Percentiles rank a stretch among this genome's conserved stretches.
Conservation (phyloP, 2,797 vertebrate genomes). For the Characodon lateralis region DNA sequence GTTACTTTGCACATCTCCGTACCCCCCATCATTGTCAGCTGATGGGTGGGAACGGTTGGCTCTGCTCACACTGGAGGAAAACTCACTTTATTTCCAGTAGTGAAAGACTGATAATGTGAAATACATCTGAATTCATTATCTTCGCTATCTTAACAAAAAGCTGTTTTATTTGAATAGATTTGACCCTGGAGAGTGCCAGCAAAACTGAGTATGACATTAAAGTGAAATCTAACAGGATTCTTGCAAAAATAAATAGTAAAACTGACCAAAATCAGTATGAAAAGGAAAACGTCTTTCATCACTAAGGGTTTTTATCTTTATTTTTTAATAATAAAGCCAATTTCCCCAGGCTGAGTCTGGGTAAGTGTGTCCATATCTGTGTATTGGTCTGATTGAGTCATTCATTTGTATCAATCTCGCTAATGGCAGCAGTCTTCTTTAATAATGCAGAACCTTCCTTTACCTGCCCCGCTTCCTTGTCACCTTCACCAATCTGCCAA, state of each 20-base stretch:
- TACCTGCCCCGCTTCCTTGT: conserved; percentile 37
- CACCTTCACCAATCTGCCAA: conserved; percentile 27
- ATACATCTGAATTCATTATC: conserved; percentile 43
- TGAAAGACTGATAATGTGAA: conserved; percentile 44
- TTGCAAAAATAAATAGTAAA: conserved; percentile 37
- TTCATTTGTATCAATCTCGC: conserved; percentile 69
- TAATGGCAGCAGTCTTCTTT: conserved; percentile 69
- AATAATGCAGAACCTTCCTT: conserved; percentile 71
- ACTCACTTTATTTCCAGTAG: conserved; percentile 53
- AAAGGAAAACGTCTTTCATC: not conserved
- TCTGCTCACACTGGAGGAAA: conserved; percentile 37
- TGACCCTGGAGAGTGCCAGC: conserved; percentile 44
- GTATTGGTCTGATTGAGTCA: conserved; percentile 55
- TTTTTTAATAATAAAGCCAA: not conserved
- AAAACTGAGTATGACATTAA: conserved; percentile 34
- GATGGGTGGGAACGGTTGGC: conserved; percentile 23
- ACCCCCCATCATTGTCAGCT: not conserved
- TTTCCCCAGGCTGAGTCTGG: conserved; percentile 8
- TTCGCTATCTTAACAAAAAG: conserved; percentile 48
- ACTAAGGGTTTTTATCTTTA: conserved; percentile 1
- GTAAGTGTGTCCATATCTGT: conserved; percentile 27
- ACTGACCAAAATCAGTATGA: conserved; percentile 12
- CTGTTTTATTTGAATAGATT: conserved; percentile 59
- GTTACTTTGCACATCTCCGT: conserved; percentile 72
- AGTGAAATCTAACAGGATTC: conserved; percentile 30